Conservation (phyloP, 2,797 vertebrate genomes). For the Botia almorhae region DNA sequence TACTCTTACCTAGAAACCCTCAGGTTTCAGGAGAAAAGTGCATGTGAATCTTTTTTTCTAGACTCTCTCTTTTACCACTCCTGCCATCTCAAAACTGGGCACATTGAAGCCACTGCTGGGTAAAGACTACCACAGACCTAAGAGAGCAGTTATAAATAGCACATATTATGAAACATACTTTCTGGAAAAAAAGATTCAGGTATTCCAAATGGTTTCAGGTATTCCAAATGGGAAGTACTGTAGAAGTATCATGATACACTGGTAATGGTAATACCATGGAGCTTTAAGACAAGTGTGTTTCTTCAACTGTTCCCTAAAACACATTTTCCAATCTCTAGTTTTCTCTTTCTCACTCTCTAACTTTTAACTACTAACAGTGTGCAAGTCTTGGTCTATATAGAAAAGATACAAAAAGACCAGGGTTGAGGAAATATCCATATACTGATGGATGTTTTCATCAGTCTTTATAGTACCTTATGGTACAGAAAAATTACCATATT, state of each 20-base stretch:
- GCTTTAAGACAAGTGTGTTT: too few species aligned
- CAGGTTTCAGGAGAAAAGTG: conserved; percentile 31
- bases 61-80: conserved; percentile 8
- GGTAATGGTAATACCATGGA: neutral
- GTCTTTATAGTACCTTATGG: neutral
- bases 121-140: neutral
- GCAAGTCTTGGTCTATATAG: neutral
- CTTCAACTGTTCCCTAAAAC: too few species aligned
- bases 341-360: too few species aligned
- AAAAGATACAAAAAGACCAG: neutral
- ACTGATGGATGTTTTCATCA: too few species aligned
- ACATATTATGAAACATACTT: neutral
- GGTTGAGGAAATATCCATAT: too few species aligned
- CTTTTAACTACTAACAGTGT: too few species aligned
- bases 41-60: neutral
- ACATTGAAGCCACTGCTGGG: neutral
- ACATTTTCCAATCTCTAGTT: too few species aligned
- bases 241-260: neutral
- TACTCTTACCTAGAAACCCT: conserved; percentile 40
- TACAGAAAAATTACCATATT: neutral
- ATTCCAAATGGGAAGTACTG: neutral
- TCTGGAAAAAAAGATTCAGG: neutral
- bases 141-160: neutral
- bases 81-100: neutral
- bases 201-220: neutral